Percentiles rank a stretch among this genome's conserved stretches.
These are phyloP conservation scores for Dendrophyllia cribrosa DNA, from an alignment of 64 coral and sea anemone species.

Conservation along the genomic window DNA sequence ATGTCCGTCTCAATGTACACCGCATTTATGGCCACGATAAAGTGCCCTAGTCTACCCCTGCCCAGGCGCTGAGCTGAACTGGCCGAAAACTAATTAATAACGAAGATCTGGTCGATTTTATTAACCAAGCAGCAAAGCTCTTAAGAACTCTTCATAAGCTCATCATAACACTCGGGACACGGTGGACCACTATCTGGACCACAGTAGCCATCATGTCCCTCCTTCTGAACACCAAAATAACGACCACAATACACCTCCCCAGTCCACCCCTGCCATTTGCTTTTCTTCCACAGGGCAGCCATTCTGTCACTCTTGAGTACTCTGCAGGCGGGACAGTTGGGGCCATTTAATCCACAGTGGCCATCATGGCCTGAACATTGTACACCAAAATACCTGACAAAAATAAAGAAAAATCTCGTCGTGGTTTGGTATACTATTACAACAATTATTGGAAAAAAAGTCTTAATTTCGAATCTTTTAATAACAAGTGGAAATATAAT, in stretches of 20 bases:
- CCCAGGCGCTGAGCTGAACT: no score
- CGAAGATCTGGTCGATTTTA: no score
- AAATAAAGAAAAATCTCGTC: not conserved
- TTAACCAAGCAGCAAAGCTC: no score
- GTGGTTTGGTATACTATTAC: no score
- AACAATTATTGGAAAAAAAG: no score
- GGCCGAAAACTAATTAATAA: no score
- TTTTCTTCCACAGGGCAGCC: not conserved
- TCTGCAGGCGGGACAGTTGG: conserved; percentile 57
- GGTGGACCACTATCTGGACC: conserved; percentile 56
- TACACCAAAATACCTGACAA: conserved; percentile 34
- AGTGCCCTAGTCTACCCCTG: no score
- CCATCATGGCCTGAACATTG: conserved; percentile 40
- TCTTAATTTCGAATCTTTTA: no score
- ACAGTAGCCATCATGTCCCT: conserved; percentile 52
- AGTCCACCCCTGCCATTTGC: conserved; percentile 72
- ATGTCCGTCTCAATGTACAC: no score
- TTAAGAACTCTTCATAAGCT: not conserved
- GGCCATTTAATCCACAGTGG: conserved; percentile 39
- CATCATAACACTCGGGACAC: conserved; percentile 20
- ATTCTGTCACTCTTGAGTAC: conserved; percentile 45
- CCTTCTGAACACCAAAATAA: conserved; percentile 2
- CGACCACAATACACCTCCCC: conserved; percentile 40
- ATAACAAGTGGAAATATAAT: no score
- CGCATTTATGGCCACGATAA: no score